Conservation (phyloP, 2,797 vertebrate species). For the Anniella stebbinsi region DNA sequence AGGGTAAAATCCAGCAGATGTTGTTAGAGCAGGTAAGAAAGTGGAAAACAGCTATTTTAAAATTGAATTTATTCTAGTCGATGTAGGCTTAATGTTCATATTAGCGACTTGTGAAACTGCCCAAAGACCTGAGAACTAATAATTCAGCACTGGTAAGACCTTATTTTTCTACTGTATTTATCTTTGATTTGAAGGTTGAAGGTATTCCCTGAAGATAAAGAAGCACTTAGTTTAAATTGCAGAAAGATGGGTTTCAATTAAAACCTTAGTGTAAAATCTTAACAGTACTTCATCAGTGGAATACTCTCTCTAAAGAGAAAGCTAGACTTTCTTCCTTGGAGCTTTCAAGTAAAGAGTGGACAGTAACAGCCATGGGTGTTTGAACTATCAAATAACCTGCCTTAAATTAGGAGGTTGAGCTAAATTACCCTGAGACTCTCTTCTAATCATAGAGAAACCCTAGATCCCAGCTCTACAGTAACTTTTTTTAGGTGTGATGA, state of each 20-base stretch:
- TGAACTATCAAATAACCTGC: background rate
- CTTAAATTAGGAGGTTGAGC: background rate
- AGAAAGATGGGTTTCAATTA: background rate
- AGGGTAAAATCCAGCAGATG: background rate
- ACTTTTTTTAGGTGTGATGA: no score
- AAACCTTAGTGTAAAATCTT: background rate
- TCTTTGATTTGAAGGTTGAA: background rate
- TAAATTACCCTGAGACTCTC: background rate
- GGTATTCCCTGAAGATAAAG: no score
- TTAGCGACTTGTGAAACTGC: background rate
- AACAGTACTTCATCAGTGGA: background rate
- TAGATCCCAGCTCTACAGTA: no score
- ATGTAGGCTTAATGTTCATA: background rate
- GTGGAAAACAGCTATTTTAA: background rate
- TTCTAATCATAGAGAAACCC: no score
- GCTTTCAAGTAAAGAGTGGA: background rate
- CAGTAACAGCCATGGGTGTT: background rate
- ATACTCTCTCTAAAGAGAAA: background rate
- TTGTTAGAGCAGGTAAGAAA: background rate
- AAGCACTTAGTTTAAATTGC: background rate
- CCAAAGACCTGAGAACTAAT: background rate
- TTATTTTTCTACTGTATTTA: background rate
- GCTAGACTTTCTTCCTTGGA: background rate
- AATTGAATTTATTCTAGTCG: background rate
- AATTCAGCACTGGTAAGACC: background rate